These are phyloP conservation scores for Tinea semifulvella DNA, from an alignment of 2,888 invertebrate species.

Conservation along the genomic window DNA sequence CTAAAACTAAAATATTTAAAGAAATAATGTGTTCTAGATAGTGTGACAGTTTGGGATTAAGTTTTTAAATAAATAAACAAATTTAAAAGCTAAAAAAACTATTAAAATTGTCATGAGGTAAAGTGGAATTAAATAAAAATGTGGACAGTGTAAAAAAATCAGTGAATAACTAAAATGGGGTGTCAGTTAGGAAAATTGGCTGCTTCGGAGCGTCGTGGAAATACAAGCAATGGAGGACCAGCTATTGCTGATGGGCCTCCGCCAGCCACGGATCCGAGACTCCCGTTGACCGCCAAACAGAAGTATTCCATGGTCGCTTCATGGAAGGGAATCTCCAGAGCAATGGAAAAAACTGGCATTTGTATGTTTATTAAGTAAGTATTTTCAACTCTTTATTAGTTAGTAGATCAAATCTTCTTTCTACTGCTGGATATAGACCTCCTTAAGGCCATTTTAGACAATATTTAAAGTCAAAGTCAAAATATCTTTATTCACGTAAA, in stretches of 20 bases:
- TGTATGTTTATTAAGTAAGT: conserved; percentile 93
- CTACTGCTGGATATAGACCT: no score
- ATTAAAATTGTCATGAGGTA: conserved; percentile 12
- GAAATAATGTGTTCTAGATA: neutral
- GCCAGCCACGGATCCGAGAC: conserved; percentile 76
- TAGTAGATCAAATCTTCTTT: no score
- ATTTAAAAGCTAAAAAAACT: neutral
- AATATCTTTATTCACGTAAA: no score
- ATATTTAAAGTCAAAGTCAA: no score
- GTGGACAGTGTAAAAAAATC: conserved; percentile 15
- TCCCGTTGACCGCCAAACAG: conserved; percentile 86
- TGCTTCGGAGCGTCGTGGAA: conserved; percentile 57
- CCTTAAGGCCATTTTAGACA: no score
- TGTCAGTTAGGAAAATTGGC: conserved; percentile 82
- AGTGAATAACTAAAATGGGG: conserved; percentile 63
- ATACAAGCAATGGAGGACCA: conserved; percentile 44
- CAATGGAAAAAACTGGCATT: conserved; percentile 88
- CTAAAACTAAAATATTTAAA: neutral
- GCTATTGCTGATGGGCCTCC: conserved; percentile 60
- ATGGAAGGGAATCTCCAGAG: conserved; percentile 90
- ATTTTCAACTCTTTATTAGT: no score
- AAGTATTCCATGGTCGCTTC: conserved; percentile 89
- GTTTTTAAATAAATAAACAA: neutral
- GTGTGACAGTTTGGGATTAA: no score
- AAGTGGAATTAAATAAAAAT: conserved; percentile 14